A percentile compares a stretch with the other conserved stretches of the same genome.
phyloP scores from a whole-genome alignment of 2,113 vertebrate genomes.

The Sinocyclocheilus maitianheensis region DNA sequence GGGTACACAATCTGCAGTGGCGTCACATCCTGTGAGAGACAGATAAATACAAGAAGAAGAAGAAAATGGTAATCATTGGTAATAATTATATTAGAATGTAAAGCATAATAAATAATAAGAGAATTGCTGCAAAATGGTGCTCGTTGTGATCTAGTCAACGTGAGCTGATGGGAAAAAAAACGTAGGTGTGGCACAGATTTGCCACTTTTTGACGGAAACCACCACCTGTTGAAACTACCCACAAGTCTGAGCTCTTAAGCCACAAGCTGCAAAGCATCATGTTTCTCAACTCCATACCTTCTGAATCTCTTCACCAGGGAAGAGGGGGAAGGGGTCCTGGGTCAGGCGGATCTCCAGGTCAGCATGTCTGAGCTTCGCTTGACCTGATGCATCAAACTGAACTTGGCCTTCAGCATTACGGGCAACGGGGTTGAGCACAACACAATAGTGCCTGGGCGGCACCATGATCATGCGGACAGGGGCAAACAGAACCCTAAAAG shows the following conservation, averaged over 20 bases:
- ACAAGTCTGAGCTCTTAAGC: background rate
- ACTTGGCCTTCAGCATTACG: conserved; percentile 65
- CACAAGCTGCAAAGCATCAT: conserved; percentile 8
- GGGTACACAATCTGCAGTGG: conserved; percentile 87
- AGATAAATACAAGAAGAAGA: background rate
- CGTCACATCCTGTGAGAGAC: conserved; percentile 74
- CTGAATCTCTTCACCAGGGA: conserved; percentile 75
- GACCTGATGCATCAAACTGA: conserved; percentile 79
- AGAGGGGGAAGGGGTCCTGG: conserved; percentile 83
- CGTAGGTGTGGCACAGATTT: background rate
- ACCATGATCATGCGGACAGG: conserved; percentile 84
- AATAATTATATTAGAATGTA: background rate
- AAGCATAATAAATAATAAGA: background rate
- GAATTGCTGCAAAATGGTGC: background rate
- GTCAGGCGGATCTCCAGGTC: conserved; percentile 87
- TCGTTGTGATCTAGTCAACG: background rate
- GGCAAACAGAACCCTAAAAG: conserved; percentile 77
- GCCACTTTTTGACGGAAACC: background rate
- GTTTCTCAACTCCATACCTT: conserved; percentile 62
- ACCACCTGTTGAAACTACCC: background rate
- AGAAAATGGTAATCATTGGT: background rate
- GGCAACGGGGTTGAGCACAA: conserved; percentile 80
- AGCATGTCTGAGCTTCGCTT: conserved; percentile 85
- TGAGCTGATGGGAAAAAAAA: background rate
- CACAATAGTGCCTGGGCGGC: conserved; percentile 87